Evolutionary conservation across 2,797 vertebrate genomes (phyloP), one percentile per base, ranked within the genome.

Genomic region (Gobionotothen gibberifrons): DNA sequence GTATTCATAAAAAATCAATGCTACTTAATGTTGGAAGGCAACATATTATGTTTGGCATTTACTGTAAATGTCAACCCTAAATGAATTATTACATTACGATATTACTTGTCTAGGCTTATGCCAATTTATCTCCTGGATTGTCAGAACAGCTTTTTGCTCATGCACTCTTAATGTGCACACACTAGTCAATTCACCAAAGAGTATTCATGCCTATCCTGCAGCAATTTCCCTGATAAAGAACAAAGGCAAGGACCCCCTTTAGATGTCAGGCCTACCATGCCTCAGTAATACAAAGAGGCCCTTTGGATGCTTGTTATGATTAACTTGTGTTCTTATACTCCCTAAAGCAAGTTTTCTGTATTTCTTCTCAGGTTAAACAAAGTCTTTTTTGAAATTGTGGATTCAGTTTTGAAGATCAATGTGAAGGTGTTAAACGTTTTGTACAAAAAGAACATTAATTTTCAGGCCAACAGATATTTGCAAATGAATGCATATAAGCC

Each of bases 361-460:
- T 21, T 63, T 57, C 32, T 49, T 51, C 47, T 39, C 56, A 47
- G 68, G 19, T 54, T 17, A 69, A 65, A 64, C 13, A 70, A 79
- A 47, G 32, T n/a, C 29, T 46, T 64, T 66, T 46, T 64, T 66
- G 42, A 36, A 83, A 83, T 32, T 36, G 7, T 39, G 17, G 14
- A n/a, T 60, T 56, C 29, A 39, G 36, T 69, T 76, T 64, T 68
- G 65, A 62, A 64, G 64, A 73, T 81, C 32, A 67, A 54, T 59
- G n/a, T 47, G n/a, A 7, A 15, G 9, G 15, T 52, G 61, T 14
- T 17, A 22, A 2, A 46, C 67, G 51, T 65, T 21, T 47, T 48
- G n/a, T 26, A 6, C 15, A 6, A 71, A 70, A 65, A 39, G 3
- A 68, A 81, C 59, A 44, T 21, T 48, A 13, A 58, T 70, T 58